Evolutionary conservation across 35 echinoderm and acorn worm genomes (phyloP).

Genomic region (Acanthaster planci): DNA sequence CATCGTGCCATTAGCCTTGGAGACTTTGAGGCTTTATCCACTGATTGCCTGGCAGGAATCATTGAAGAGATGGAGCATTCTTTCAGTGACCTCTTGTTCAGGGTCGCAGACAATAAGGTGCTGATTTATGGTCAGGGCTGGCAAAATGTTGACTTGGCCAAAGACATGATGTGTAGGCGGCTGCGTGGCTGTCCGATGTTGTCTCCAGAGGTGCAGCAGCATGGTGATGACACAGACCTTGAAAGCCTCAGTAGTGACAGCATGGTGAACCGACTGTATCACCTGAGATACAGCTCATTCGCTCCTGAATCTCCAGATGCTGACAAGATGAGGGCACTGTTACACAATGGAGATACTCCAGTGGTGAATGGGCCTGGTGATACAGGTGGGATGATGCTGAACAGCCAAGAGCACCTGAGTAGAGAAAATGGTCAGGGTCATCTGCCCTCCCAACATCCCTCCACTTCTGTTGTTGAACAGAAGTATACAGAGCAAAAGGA

Average conservation of each 20-base stretch:
- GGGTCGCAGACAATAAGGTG: not conserved
- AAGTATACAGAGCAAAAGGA: too few species aligned
- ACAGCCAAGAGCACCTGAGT: not conserved
- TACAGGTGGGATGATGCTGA: not conserved
- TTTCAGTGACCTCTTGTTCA: not conserved
- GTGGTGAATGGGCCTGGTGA: not conserved
- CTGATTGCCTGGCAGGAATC: not conserved
- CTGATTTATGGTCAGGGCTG: conserved; percentile 23
- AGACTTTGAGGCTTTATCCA: conserved; percentile 21
- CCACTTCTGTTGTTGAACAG: too few species aligned
- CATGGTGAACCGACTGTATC: conserved; percentile 5
- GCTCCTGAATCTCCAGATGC: not conserved
- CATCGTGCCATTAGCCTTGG: conserved; percentile 11
- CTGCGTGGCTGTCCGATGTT: not conserved
- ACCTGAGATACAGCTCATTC: not conserved
- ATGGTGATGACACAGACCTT: not conserved
- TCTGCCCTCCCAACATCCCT: not conserved
- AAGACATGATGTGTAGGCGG: not conserved
- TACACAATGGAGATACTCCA: too few species aligned
- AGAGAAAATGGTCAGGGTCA: not conserved
- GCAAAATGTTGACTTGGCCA: conserved; percentile 19
- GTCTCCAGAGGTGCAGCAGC: not conserved
- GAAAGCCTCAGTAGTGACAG: not conserved
- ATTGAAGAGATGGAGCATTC: not conserved
- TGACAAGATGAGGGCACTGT: too few species aligned